Percentiles rank a stretch among this genome's conserved stretches.
Conservation (phyloP, 2,113 vertebrate genomes). For the Geococcyx californianus region DNA sequence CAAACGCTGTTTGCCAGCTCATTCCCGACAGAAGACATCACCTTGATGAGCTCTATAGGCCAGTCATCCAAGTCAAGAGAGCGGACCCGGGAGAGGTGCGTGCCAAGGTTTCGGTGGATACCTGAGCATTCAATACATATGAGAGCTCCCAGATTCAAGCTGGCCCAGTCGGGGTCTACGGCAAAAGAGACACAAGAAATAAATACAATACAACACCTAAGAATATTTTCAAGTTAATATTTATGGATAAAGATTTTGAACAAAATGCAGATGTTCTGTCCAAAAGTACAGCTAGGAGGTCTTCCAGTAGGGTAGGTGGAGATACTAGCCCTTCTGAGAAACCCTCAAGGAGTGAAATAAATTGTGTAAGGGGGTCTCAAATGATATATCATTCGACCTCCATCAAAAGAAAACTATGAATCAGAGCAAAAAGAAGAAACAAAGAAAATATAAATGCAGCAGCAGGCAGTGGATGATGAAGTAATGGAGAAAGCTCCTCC, state of each 20-base stretch:
- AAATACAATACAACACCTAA: accelerated
- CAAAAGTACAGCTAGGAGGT: background rate
- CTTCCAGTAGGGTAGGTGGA: background rate
- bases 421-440: background rate
- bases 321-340: background rate
- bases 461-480: background rate
- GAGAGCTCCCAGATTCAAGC: constrained; percentile 94
- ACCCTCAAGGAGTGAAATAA: background rate
- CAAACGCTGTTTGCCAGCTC: constrained; percentile 94
- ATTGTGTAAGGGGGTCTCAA: background rate
- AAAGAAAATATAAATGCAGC: background rate
- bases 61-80: constrained; percentile 97
- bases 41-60: constrained; percentile 94
- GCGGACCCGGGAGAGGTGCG: constrained; percentile 92
- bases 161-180: constrained; percentile 95
- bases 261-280: background rate
- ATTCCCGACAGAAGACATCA: constrained; percentile 94
- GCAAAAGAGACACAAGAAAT: background rate
- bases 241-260: background rate
- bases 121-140: constrained; percentile 99
- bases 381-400: background rate
- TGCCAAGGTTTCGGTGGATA: constrained; percentile 96
- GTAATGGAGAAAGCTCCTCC: background rate
- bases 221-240: background rate
- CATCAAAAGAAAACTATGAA: background rate